These are phyloP conservation scores for Anadara kagoshimensis DNA, from an alignment of 1,140 invertebrate genomes.

Conservation along the genomic window DNA sequence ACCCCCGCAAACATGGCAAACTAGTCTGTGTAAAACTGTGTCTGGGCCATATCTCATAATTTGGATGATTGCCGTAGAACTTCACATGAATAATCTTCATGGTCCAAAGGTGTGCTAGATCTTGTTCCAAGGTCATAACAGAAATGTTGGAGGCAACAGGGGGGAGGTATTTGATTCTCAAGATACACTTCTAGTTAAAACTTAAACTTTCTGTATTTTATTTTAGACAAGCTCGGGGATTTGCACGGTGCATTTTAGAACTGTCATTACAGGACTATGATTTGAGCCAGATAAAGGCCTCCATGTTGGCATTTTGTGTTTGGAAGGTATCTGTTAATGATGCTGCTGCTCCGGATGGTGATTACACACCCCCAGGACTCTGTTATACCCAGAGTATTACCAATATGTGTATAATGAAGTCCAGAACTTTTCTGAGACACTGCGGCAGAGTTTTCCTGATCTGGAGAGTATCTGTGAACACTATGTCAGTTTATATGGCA, in stretches of 20 bases:
- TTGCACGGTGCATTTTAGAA: slow-evolving; percentile 49
- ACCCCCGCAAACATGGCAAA: too few species aligned
- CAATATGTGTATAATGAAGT: slow-evolving; percentile 45
- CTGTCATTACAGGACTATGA: slow-evolving; percentile 57
- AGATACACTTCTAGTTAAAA: too few species aligned
- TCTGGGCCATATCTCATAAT: too few species aligned
- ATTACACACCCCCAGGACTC: slow-evolving; percentile 43
- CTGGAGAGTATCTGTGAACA: slow-evolving; percentile 44
- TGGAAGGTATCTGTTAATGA: slow-evolving; percentile 50
- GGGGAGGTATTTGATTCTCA: too few species aligned
- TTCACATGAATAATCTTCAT: too few species aligned
- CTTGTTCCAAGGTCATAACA: too few species aligned
- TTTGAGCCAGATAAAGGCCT: slow-evolving; percentile 50
- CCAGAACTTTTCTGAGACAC: slow-evolving; percentile 39
- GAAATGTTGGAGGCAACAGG: too few species aligned
- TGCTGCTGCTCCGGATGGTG: slow-evolving; percentile 35
- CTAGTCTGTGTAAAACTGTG: too few species aligned
- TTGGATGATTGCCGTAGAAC: too few species aligned
- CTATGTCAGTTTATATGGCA: slow-evolving; percentile 40
- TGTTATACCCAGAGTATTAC: slow-evolving; percentile 38
- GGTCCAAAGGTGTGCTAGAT: too few species aligned
- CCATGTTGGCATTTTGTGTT: slow-evolving; percentile 52
- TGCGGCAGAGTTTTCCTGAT: slow-evolving; percentile 46
- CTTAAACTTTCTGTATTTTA: neutral
- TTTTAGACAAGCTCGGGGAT: slow-evolving; percentile 49